Evolutionary conservation across 2,113 vertebrate species (phyloP).

Genomic region (Notechis scutatus): DNA sequence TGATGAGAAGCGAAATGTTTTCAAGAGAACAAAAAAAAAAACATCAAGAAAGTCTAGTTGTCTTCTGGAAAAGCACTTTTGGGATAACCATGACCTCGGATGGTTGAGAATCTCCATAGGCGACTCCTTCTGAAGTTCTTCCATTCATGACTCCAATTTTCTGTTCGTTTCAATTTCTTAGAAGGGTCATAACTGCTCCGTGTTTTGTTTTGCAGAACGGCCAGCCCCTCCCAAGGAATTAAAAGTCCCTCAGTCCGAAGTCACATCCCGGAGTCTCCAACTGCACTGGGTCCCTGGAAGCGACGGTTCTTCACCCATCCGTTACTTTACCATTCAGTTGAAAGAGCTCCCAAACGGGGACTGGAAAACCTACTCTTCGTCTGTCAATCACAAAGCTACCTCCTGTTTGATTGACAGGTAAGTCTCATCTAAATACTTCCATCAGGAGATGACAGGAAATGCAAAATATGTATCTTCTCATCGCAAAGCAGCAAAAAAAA

Average conservation of each 20-base stretch:
- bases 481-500: not conserved
- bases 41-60: not conserved
- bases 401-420: constrained; percentile 83
- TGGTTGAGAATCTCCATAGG: not conserved
- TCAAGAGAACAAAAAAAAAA: not conserved
- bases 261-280: constrained; percentile 77
- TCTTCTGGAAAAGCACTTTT: not conserved
- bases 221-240: constrained; percentile 85
- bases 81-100: not conserved
- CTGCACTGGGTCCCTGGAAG: constrained; percentile 85
- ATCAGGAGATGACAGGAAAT: not conserved
- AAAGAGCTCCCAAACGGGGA: constrained; percentile 76
- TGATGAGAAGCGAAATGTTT: not conserved
- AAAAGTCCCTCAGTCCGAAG: constrained; percentile 77
- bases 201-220: constrained; percentile 75
- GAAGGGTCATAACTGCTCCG: not conserved
- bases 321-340: constrained; percentile 88
- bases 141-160: fast-evolving
- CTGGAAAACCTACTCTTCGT: constrained; percentile 83
- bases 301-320: constrained; percentile 85
- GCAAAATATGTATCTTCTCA: not conserved
- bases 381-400: constrained; percentile 83
- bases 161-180: not conserved
- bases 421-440: fast-evolving
- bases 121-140: not conserved